phyloP scores from a whole-genome alignment of 1,140 invertebrate species.

The Sinella curviseta region DNA sequence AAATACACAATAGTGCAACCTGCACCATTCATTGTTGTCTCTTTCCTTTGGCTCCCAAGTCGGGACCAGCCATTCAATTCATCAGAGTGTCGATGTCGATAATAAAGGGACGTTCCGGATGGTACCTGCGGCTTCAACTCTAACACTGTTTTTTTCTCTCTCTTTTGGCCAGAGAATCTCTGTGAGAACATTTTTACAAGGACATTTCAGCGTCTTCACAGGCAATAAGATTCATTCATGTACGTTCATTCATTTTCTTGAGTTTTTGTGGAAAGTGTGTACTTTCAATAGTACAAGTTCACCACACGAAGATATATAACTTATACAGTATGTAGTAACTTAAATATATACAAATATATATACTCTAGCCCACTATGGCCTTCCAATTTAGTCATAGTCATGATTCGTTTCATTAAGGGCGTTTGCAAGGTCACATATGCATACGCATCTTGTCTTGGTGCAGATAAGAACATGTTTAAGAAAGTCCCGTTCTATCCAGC shows the following conservation, averaged over 20 bases:
- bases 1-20: constrained; percentile 1
- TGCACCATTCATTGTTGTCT: constrained; percentile 19
- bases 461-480: background rate
- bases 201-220: background rate
- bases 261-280: too few relatives aligned
- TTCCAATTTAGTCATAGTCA: background rate
- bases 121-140: constrained; percentile 11
- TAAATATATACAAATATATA: background rate
- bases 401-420: background rate
- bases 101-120: constrained; percentile 14
- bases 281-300: too few relatives aligned
- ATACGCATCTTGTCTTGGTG: background rate
- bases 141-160: background rate
- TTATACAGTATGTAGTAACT: too few relatives aligned
- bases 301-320: too few relatives aligned
- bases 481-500: background rate
- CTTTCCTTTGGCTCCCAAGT: background rate
- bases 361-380: background rate
- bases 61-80: background rate
- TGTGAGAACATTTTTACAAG: constrained; percentile 7
- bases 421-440: background rate
- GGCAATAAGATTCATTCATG: background rate
- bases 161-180: background rate
- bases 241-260: background rate
- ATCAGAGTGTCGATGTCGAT: background rate